These are phyloP conservation scores for Gymnosoma rotundatum DNA, from an alignment of 2,888 invertebrate species.

Conservation along the genomic window DNA sequence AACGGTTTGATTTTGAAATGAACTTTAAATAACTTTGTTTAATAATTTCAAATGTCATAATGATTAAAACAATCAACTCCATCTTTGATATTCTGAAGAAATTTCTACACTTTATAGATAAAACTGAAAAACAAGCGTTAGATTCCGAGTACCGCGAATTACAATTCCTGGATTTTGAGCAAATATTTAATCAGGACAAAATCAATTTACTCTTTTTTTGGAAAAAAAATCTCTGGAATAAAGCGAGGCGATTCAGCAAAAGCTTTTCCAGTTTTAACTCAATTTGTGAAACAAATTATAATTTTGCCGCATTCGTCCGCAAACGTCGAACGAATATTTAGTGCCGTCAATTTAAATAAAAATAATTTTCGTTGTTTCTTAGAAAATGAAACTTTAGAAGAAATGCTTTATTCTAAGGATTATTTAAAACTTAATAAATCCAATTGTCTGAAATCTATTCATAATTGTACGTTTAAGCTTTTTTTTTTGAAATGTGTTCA, in stretches of 20 bases:
- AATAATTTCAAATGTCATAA: background rate
- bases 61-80: background rate
- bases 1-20: background rate
- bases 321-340: conserved; percentile 33
- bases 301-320: conserved; percentile 28
- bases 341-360: conserved; percentile 31
- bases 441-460: too few relatives aligned
- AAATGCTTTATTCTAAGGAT: too few relatives aligned
- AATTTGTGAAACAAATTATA: conserved; percentile 4
- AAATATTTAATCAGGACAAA: background rate
- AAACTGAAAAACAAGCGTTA: conserved; percentile 5
- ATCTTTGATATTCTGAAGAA: background rate
- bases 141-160: conserved; percentile 19
- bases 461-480: too few relatives aligned
- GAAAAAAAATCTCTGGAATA: conserved; percentile 17
- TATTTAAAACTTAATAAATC: too few relatives aligned
- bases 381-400: background rate
- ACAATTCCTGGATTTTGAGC: background rate
- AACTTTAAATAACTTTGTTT: background rate
- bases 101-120: conserved; percentile 2
- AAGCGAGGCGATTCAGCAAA: background rate
- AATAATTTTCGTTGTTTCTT: background rate
- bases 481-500: too few relatives aligned
- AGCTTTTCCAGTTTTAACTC: conserved; percentile 18
- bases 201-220: conserved; percentile 12